Percentiles rank a stretch among this genome's conserved stretches.
Evolutionary conservation across 2,888 invertebrate species (phyloP).

Genomic region (Nomada lathburiana): DNA sequence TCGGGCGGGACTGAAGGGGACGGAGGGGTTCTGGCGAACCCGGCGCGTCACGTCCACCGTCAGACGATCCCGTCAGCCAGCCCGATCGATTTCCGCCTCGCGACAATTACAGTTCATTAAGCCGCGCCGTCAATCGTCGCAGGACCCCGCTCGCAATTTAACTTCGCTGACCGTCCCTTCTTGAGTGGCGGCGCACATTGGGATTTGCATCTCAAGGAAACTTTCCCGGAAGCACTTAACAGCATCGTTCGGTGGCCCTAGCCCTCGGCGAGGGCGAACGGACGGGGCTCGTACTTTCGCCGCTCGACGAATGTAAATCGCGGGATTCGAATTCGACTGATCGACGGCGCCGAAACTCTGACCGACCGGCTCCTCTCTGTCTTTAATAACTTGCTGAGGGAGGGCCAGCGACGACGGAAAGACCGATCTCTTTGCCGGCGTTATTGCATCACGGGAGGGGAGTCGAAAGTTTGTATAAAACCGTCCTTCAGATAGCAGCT

Average conservation of each 20-base stretch:
- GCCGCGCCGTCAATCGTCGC: slow-evolving; percentile 58
- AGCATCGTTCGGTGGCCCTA: slow-evolving; percentile 52
- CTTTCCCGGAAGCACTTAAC: slow-evolving; percentile 63
- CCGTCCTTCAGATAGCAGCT: neutral
- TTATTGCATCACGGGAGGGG: slow-evolving; percentile 36
- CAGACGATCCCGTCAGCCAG: slow-evolving; percentile 3
- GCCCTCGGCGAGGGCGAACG: slow-evolving; percentile 39
- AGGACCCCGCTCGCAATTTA: slow-evolving; percentile 61
- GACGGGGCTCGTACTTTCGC: slow-evolving; percentile 28
- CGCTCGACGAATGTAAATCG: slow-evolving; percentile 56
- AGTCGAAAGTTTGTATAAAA: slow-evolving; percentile 36
- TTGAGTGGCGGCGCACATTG: slow-evolving; percentile 50
- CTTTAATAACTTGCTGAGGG: slow-evolving; percentile 53
- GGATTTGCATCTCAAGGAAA: slow-evolving; percentile 73
- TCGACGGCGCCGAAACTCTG: slow-evolving; percentile 18
- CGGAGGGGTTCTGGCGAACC: neutral
- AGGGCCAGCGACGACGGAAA: slow-evolving; percentile 6
- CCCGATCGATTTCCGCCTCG: slow-evolving; percentile 18
- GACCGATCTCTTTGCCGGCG: slow-evolving; percentile 33
- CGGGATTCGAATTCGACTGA: slow-evolving; percentile 41
- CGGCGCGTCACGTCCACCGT: neutral
- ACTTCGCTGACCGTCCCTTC: slow-evolving; percentile 63
- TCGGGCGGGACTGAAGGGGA: neutral
- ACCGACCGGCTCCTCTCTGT: slow-evolving; percentile 17
- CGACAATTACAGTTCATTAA: slow-evolving; percentile 71